Percentiles rank a stretch among this genome's conserved stretches.
Conservation (phyloP, 2,888 invertebrate genomes). For the Adela reaumurella region DNA sequence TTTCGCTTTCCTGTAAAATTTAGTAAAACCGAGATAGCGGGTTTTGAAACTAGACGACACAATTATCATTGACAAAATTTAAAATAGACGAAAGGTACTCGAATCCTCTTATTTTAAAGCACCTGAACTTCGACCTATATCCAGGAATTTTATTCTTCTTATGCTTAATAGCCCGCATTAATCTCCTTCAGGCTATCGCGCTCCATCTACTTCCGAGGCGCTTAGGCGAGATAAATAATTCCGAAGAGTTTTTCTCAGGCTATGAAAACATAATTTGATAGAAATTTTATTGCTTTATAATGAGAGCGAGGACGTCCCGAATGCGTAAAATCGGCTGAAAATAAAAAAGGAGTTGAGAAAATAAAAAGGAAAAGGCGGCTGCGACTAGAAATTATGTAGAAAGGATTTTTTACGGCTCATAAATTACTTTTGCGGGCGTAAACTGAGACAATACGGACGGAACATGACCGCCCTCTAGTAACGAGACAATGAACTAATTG, state of each 20-base stretch:
- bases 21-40: no score
- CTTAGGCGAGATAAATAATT: background rate
- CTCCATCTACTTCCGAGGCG: no score
- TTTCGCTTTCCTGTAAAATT: no score
- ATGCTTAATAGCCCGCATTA: background rate
- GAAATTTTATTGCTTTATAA: background rate
- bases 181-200: background rate
- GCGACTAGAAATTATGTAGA: background rate
- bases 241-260: background rate
- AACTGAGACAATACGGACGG: constrained; percentile 1
- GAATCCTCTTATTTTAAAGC: background rate
- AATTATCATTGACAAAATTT: no score
- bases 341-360: background rate
- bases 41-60: no score
- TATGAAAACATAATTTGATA: background rate
- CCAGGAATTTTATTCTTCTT: background rate
- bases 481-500: constrained; percentile 1
- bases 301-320: background rate
- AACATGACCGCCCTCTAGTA: background rate
- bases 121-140: background rate
- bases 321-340: background rate
- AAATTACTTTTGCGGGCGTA: background rate
- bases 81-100: no score
- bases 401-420: constrained; percentile 3
- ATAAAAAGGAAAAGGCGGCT: background rate